phyloP scores from a whole-genome alignment of 2,113 vertebrate species.

The Spilogale gracilis region DNA sequence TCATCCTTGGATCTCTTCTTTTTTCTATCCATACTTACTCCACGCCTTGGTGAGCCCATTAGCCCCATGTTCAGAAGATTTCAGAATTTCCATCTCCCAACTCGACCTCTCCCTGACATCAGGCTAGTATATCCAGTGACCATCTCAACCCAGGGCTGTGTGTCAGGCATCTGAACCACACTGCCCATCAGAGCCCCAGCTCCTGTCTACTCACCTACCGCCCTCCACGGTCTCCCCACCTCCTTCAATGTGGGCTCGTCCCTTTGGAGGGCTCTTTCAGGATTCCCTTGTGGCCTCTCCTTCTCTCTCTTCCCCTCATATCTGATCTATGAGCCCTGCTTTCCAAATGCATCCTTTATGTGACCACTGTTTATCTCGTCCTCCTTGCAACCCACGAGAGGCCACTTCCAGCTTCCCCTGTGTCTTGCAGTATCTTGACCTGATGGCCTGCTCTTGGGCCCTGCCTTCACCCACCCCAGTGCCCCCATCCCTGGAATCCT shows the following conservation, averaged over 20 bases:
- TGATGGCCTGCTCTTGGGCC: background rate
- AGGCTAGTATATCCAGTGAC: background rate
- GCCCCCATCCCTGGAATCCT: background rate
- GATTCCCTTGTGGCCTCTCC: no score
- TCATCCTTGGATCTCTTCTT: background rate
- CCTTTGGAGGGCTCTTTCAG: background rate
- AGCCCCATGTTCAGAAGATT: background rate
- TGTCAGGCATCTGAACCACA: fast-evolving
- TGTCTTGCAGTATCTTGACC: background rate
- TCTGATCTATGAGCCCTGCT: no score
- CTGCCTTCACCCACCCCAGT: background rate
- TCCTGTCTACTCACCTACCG: background rate
- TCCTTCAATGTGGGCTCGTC: background rate
- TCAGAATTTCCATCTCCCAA: background rate
- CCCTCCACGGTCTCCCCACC: background rate
- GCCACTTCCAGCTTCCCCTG: background rate
- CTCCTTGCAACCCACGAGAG: background rate
- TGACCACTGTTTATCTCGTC: background rate
- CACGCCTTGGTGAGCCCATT: background rate
- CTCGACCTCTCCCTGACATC: background rate
- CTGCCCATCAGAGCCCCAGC: background rate
- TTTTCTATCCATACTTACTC: background rate
- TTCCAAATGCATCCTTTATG: background rate
- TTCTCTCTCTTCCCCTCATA: background rate
- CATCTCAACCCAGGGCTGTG: background rate